Base-by-base conservation (phyloP, 2,888 invertebrate species). In the Lithophane leautieri region DNA sequence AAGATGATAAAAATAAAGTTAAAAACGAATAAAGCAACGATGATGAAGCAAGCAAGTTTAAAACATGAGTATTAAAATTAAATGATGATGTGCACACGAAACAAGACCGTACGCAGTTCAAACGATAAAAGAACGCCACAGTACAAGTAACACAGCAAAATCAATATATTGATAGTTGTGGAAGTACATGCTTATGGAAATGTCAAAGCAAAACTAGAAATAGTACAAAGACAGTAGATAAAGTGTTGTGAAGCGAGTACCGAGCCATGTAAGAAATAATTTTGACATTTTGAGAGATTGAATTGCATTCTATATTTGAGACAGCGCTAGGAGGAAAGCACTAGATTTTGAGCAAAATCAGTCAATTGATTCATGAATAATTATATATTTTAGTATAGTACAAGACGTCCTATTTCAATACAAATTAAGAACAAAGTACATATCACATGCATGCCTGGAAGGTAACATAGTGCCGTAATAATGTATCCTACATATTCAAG, bases 171-270 rank as follows among this genome's bases (percentile, higher is more conserved):
- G 62, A 69, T 76, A 68, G 25, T 44, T 25, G 44, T 66, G 71
- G 61, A 76, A 16, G 22, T 22, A 52, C 86, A 87, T 87, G 84
- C 86, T 76, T n/a, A 71, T 16, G 63, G 34, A 69, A 76, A 50
- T 61, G 60, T 69, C 14, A 67, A 50, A 61, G 73, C 60, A 66
- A 77, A 68, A 73, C 50, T 56, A n/a, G n/a, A n/a, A n/a, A 54
- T 47, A 61, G 60, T 71, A 76, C 16, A 52, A 62, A 76, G 25
- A 78, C 25, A 75, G 28, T 61, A 58, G 19, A 11, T 66, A 76
- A 56, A 70, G 47, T 80, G 69, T 1, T 75, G 47, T 42, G 11
- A 78, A 83, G 86, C 88, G 82, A 78, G 83, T 74, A 87, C 83
- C 88, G 80, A 76, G 78, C 65, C 60, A 62, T 71, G 7, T 67